Evolutionary conservation across 2,888 invertebrate genomes (phyloP).

Genomic region (Drosophila cyrtoloma): DNA sequence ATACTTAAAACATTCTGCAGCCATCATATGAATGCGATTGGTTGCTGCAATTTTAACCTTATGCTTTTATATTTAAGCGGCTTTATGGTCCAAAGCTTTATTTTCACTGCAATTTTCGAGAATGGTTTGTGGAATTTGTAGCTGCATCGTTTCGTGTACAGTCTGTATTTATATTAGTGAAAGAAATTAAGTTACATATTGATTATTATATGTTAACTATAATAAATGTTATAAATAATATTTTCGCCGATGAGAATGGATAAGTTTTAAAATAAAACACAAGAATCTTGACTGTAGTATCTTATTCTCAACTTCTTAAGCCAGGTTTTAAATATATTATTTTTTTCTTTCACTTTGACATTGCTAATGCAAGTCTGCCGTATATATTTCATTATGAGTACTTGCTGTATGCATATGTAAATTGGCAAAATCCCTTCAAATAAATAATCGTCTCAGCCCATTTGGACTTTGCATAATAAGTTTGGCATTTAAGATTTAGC

Average conservation of each 20-base stretch:
- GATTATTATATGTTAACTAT: background rate
- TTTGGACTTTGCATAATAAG: slow-evolving; percentile 68
- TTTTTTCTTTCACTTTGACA: background rate
- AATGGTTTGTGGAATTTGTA: background rate
- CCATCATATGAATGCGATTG: background rate
- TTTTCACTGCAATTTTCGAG: background rate
- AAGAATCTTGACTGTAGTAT: background rate
- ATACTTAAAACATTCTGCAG: background rate
- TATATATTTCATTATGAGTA: slow-evolving; percentile 8
- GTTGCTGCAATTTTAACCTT: background rate
- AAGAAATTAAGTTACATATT: background rate
- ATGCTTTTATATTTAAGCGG: background rate
- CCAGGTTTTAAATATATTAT: background rate
- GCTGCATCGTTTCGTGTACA: background rate
- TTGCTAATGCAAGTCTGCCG: slow-evolving; percentile 20
- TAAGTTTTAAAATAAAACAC: background rate
- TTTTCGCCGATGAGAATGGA: background rate
- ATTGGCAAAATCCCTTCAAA: slow-evolving; percentile 52
- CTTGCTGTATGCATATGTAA: slow-evolving; percentile 58
- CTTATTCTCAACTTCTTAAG: too few relatives aligned
- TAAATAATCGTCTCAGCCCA: slow-evolving; percentile 49
- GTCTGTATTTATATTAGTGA: background rate
- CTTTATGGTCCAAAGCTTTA: background rate
- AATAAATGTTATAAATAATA: background rate
- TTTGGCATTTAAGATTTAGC: slow-evolving; percentile 60